Evolutionary conservation across 2,888 invertebrate species (phyloP).

Genomic region (Herminia tarsipennalis): DNA sequence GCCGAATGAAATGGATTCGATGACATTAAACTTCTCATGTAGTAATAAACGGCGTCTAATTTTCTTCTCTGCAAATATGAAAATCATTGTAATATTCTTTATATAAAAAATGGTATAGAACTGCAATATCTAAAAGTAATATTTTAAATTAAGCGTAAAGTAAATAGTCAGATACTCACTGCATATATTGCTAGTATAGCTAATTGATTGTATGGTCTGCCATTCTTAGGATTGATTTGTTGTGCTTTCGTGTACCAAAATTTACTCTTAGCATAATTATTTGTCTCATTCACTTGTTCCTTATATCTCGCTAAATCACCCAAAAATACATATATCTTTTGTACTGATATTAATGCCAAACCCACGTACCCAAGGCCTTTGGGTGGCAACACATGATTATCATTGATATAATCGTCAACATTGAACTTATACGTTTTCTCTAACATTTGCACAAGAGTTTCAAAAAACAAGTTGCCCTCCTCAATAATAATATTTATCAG

Average conservation of each 20-base stretch:
- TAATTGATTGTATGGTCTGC: slow-evolving; percentile 97
- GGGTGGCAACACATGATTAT: slow-evolving; percentile 84
- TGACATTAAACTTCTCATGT: slow-evolving; percentile 97
- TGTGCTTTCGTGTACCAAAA: slow-evolving; percentile 97
- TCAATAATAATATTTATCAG: slow-evolving; percentile 90
- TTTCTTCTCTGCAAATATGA: slow-evolving; percentile 91
- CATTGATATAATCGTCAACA: slow-evolving; percentile 86
- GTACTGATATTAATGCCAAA: slow-evolving; percentile 93
- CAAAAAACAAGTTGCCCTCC: slow-evolving; percentile 92
- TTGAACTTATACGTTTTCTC: slow-evolving; percentile 92
- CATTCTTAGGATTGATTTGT: slow-evolving; percentile 97
- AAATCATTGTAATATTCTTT: slow-evolving; percentile 12
- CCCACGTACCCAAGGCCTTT: slow-evolving; percentile 89
- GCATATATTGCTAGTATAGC: slow-evolving; percentile 95
- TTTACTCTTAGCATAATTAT: slow-evolving; percentile 90
- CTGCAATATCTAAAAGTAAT: background rate
- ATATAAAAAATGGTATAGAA: background rate
- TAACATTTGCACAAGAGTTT: slow-evolving; percentile 89
- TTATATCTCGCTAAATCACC: slow-evolving; percentile 97
- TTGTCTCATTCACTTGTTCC: slow-evolving; percentile 92
- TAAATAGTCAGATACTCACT: slow-evolving; percentile 79
- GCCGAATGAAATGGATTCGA: slow-evolving; percentile 97
- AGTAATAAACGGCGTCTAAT: slow-evolving; percentile 98
- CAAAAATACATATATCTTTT: slow-evolving; percentile 94
- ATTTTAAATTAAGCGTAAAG: background rate